phyloP scores from a whole-genome alignment of 2,888 invertebrate species.

The Hirtodrosophila duncani region DNA sequence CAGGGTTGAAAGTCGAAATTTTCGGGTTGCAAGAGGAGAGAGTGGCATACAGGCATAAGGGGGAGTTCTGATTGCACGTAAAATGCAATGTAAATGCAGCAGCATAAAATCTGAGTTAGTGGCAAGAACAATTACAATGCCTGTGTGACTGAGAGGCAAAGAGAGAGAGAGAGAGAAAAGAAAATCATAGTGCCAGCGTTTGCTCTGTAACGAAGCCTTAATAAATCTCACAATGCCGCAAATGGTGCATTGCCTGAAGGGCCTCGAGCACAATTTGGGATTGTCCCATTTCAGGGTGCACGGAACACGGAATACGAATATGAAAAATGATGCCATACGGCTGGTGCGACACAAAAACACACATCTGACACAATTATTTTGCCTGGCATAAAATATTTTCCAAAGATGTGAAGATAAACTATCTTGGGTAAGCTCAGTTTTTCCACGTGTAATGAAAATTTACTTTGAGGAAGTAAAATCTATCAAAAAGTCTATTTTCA shows the following conservation, averaged over 20 bases:
- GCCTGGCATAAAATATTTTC: too few species aligned
- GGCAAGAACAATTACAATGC: slow-evolving; percentile 51
- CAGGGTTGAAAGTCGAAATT: slow-evolving; percentile 44
- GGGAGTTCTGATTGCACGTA: slow-evolving; percentile 28
- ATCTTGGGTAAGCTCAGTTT: too few species aligned
- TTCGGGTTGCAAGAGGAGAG: slow-evolving; percentile 7
- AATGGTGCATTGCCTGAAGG: slow-evolving; percentile 54
- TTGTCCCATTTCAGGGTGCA: slow-evolving; percentile 35
- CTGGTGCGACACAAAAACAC: slow-evolving; percentile 12
- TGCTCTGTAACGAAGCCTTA: slow-evolving; percentile 28
- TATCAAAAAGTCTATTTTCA: too few species aligned
- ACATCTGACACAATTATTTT: slow-evolving; percentile 62
- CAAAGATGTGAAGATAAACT: too few species aligned
- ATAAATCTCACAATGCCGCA: slow-evolving; percentile 26
- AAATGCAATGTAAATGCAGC: slow-evolving; percentile 68
- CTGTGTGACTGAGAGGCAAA: slow-evolving; percentile 1
- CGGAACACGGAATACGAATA: slow-evolving; percentile 4
- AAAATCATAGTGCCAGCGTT: too few species aligned
- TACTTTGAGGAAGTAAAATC: too few species aligned
- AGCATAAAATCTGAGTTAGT: slow-evolving; percentile 62
- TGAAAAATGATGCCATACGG: slow-evolving; percentile 59
- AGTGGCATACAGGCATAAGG: slow-evolving; percentile 2
- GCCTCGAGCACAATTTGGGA: too few species aligned
- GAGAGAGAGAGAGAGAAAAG: neutral
- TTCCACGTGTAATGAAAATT: too few species aligned